Base-by-base conservation (phyloP, 2,888 invertebrate genomes). In the Panopea generosa region DNA sequence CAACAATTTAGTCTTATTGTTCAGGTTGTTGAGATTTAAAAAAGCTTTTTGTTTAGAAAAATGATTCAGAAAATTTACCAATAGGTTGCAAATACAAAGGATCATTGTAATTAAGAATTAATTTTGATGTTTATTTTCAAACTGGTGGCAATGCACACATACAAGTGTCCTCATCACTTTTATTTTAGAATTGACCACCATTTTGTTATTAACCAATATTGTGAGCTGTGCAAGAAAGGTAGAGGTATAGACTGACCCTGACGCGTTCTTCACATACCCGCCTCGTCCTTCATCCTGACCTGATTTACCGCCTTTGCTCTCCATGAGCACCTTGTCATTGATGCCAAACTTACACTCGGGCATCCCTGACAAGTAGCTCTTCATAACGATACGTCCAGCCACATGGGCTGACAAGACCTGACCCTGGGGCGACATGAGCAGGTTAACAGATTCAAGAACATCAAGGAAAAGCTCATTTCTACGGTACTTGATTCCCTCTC, bases 281-380 rank as follows among this genome's bases (percentile, higher is more conserved):
- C 81, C 80, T 52, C 82, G 77, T 57, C 89, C 84, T 57, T 92
- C 92, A 70, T 92, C 92, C 27, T 88, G 78, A 1, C 74, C 70
- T 43, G 86, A 88, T 62, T 87, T 89, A 84, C 91, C 89, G 11
- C 91, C 92, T 96, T 94, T 94, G 76, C 93, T 93, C 90, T 99
- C 99, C 97, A 99, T 98, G 6, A 99, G 97, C 72, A 99, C 97
- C 93, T 99, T 99, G 93, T 99, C 99, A 91, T 99, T 99, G 90
- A 99, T 99, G 18, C 99, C 99, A 93, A 95, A 99, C 94, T 99
- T 99, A 94, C 99, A 99, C 93, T 99, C 99, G 0, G 99, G 99
- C 99, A 99, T 99, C 38, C 99, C 99, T 26, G 99, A 99, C 74
- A 99, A 94, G 93, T 99, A 99, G 0, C 99, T 98, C 94, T 99